These are phyloP conservation scores for Drosophila tristis DNA, from an alignment of 1,140 invertebrate species.

Conservation along the genomic window DNA sequence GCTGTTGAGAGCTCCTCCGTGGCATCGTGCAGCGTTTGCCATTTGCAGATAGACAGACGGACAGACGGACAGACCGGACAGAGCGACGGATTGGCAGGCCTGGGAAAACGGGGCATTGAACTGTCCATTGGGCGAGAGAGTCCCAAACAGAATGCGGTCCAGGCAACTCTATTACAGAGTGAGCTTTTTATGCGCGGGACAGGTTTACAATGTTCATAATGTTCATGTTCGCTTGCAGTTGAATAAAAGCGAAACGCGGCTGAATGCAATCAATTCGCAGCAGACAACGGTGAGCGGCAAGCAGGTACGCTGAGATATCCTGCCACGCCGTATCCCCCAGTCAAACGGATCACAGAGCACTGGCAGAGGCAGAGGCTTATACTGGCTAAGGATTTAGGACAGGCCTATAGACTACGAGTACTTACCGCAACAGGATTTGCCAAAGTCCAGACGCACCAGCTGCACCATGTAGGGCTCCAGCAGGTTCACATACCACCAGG, in stretches of 20 bases:
- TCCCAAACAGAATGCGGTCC: conserved; percentile 40
- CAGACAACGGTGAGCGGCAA: too few species aligned
- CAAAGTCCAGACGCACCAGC: conserved; percentile 95
- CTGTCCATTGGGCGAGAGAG: conserved; percentile 33
- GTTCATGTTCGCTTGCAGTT: conserved; percentile 1
- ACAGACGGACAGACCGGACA: not conserved
- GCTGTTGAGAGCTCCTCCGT: conserved; percentile 11
- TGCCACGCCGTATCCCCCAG: too few species aligned
- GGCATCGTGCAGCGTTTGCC: conserved; percentile 57
- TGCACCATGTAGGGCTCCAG: conserved; percentile 98
- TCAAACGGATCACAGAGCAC: too few species aligned
- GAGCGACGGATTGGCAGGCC: conserved; percentile 14
- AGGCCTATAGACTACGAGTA: conserved; percentile 26
- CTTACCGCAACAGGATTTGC: conserved; percentile 95
- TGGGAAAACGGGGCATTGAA: conserved; percentile 56
- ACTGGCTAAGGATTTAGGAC: too few species aligned
- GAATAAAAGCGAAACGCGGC: conserved; percentile 37
- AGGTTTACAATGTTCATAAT: conserved; percentile 27
- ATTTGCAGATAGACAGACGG: conserved; percentile 29
- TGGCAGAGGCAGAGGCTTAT: too few species aligned
- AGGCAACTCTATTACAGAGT: conserved; percentile 27
- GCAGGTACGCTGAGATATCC: too few species aligned
- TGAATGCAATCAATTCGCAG: conserved; percentile 37
- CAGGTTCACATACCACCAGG: conserved; percentile 98
- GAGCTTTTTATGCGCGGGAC: conserved; percentile 20